A percentile compares a stretch with the other conserved stretches of the same genome.
phyloP scores from a whole-genome alignment of 2,888 invertebrate genomes.

The Drosophila cognata region DNA sequence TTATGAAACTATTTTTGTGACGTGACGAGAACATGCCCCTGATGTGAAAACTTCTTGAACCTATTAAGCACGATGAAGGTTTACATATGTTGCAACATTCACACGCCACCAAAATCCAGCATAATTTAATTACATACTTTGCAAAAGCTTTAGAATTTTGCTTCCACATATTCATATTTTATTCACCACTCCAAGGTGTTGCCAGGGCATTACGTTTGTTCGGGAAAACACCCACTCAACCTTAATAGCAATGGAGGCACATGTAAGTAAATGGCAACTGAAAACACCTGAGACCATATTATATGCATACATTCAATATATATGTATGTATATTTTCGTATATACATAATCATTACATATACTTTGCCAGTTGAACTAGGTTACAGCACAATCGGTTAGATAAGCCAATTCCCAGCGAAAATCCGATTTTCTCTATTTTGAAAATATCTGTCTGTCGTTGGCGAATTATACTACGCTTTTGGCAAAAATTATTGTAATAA shows the following conservation, averaged over 20 bases:
- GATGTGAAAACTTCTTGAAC: conserved; percentile 37
- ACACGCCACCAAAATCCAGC: conserved; percentile 25
- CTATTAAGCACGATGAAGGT: conserved; percentile 9
- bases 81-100: not conserved
- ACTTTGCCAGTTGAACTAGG: not conserved
- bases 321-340: not conserved
- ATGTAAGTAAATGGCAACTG: conserved; percentile 17
- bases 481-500: not conserved
- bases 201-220: conserved; percentile 23
- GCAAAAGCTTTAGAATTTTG: conserved; percentile 19
- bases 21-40: conserved; percentile 22
- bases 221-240: not conserved
- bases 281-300: conserved; percentile 32
- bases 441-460: not conserved
- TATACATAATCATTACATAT: not conserved
- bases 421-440: not conserved
- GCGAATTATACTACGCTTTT: too few relatives aligned
- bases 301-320: not conserved
- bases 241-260: conserved; percentile 8
- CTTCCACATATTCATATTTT: conserved; percentile 1
- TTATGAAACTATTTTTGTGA: conserved; percentile 22
- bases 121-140: conserved; percentile 51
- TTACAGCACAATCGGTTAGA: conserved; percentile 4
- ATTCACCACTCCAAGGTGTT: conserved; percentile 32
- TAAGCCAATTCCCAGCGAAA: conserved; percentile 4